Evolutionary conservation across 2,113 vertebrate species (phyloP).

Genomic region (Chunga burmeisteri): DNA sequence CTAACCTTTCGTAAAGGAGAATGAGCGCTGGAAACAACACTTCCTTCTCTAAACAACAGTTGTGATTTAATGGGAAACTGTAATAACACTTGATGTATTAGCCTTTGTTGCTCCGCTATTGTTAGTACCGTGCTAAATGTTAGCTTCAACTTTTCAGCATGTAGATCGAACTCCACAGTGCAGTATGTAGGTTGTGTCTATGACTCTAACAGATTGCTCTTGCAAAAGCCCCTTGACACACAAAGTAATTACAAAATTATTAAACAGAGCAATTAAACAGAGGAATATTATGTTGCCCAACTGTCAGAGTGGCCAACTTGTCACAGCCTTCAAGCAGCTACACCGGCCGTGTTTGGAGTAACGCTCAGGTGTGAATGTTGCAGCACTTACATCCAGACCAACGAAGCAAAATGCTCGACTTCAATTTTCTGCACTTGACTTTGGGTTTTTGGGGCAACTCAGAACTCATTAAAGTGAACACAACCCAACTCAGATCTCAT

Average conservation of each 20-base stretch:
- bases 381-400: background rate
- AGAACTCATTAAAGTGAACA: background rate
- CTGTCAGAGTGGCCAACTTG: background rate
- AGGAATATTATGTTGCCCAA: background rate
- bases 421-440: background rate
- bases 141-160: background rate
- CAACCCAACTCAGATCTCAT: rapidly evolving
- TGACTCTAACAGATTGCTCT: background rate
- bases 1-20: conserved; percentile 15
- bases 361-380: background rate
- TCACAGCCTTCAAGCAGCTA: background rate
- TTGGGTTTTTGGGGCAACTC: background rate
- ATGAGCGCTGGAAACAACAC: background rate
- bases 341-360: background rate
- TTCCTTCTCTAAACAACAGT: background rate
- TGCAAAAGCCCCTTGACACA: background rate
- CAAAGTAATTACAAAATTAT: background rate
- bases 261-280: background rate
- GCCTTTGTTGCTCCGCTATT: background rate
- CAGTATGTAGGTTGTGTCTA: background rate
- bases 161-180: background rate
- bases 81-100: background rate
- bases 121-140: background rate
- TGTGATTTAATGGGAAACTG: conserved; percentile 11
- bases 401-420: background rate